Conservation (phyloP, 2,888 invertebrate species). For the Axea sp. region DNA sequence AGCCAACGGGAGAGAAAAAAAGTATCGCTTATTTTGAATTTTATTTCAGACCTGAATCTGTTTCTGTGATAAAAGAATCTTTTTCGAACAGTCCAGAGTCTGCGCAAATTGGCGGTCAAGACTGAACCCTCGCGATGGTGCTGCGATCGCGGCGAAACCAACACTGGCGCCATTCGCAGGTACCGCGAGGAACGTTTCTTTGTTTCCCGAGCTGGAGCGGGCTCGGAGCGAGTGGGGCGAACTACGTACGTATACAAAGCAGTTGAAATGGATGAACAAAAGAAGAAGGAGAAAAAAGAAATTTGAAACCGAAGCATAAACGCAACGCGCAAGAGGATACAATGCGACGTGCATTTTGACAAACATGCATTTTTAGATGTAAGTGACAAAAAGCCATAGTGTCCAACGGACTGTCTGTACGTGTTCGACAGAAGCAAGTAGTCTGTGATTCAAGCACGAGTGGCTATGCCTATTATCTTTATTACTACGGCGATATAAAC, state of each 20-base stretch:
- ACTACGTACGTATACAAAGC: conserved; percentile 20
- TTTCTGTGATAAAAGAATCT: conserved; percentile 42
- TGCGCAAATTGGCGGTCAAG: conserved; percentile 7
- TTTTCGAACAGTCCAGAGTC: conserved; percentile 5
- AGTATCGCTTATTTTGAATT: no score
- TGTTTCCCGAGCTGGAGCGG: background rate
- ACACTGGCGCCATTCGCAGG: conserved; percentile 30
- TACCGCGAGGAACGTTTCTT: conserved; percentile 17
- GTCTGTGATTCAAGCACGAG: conserved; percentile 79
- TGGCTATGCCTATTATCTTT: conserved; percentile 79
- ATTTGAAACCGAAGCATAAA: background rate
- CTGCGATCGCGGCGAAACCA: conserved; percentile 16
- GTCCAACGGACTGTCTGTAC: conserved; percentile 78
- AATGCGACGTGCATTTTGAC: conserved; percentile 57
- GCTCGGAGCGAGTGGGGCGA: background rate
- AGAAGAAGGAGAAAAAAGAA: background rate
- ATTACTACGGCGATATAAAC: conserved; percentile 70
- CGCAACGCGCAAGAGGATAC: conserved; percentile 36
- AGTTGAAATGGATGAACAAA: conserved; percentile 31
- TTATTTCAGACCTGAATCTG: conserved; percentile 8
- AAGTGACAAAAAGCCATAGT: conserved; percentile 75
- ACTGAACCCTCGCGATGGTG: conserved; percentile 32
- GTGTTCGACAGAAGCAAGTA: conserved; percentile 76
- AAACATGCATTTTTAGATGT: conserved; percentile 57
- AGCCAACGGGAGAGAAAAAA: background rate